Evolutionary conservation across 2,113 vertebrate genomes (phyloP).

Genomic region (Nibea coibor): DNA sequence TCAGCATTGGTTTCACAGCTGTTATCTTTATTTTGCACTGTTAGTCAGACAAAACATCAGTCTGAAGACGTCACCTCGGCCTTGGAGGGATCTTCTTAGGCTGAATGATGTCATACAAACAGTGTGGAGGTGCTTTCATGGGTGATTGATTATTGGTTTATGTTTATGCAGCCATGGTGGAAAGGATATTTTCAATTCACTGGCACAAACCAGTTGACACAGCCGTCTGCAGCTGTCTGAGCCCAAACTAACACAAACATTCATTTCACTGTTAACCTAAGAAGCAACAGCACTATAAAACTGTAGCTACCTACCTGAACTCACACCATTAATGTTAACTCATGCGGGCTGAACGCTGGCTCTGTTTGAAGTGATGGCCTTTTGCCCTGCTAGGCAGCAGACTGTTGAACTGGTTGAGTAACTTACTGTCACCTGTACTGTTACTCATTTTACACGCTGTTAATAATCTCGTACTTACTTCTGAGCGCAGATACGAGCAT

Average conservation of each 20-base stretch:
- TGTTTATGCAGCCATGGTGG: not conserved
- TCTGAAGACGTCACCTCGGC: not conserved
- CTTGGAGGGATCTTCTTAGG: not conserved
- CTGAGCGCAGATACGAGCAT: slow-evolving; percentile 92
- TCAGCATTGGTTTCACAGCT: too few relatives aligned
- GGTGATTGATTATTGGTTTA: too few relatives aligned
- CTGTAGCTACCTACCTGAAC: not conserved
- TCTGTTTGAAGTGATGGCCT: slow-evolving; percentile 36
- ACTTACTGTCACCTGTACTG: not conserved
- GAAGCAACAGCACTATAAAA: not conserved
- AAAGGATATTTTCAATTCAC: not conserved
- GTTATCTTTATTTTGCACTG: not conserved
- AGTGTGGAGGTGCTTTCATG: too few relatives aligned
- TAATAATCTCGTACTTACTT: slow-evolving; percentile 84
- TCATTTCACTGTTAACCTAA: not conserved
- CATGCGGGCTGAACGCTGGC: not conserved
- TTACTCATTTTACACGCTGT: not conserved
- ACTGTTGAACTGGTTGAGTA: not conserved
- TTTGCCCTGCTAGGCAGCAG: slow-evolving; percentile 3
- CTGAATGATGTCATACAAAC: not conserved
- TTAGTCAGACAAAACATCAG: not conserved
- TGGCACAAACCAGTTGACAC: not conserved
- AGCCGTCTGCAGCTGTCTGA: not conserved
- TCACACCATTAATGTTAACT: not conserved
- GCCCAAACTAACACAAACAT: not conserved